Evolutionary conservation across 2,797 vertebrate genomes (phyloP), one percentile per base, ranked within the genome.

Genomic region (Tragopan temminckii): DNA sequence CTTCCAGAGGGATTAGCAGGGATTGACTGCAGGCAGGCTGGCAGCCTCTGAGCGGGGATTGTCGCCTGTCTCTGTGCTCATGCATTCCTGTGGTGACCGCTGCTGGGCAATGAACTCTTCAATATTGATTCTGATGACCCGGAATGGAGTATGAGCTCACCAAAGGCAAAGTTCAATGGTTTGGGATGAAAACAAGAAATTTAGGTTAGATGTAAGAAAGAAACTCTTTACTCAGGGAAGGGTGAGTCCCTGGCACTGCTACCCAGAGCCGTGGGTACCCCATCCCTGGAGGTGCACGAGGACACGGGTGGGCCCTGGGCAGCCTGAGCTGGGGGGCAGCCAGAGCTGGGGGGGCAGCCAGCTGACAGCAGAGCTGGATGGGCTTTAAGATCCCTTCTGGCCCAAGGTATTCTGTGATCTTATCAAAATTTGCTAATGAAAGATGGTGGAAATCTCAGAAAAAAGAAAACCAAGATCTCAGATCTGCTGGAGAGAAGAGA

Each of bases 61-160:
- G 5, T 9, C 0, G 1, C 58, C 24, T 1, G 0, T n/a, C 63
- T 1, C 38, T 35, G 1, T 43, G 62, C 58, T 77, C 35, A 18
- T 2, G 9, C 14, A 2, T 33, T n/a, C 68, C 77, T 1, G 0
- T 18, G 1, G 1, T 42, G 25, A 38, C 46, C 7, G 13, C 18
- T 7, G 45, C n/a, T 15, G 38, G 52, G 7, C 27, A 46, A 1
- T 1, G 21, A 50, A 14, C 20, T 6, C 5, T 29, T 57, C 18
- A 3, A 14, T 24, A 18, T 10, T 67, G 52, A 55, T 48, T 21
- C 29, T 14, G 46, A 35, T 52, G 45, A 27, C 14, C 25, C 21
- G 46, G 5, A 69, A 50, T 16, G 46, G 70, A 62, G 52, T 6
- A 35, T 2, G 57, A 74, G 42, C 38, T 40, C 20, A 9, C 43